Percentiles rank a stretch among this genome's conserved stretches.
phyloP scores from a whole-genome alignment of 2,113 vertebrate species.

The Aix galericulata region DNA sequence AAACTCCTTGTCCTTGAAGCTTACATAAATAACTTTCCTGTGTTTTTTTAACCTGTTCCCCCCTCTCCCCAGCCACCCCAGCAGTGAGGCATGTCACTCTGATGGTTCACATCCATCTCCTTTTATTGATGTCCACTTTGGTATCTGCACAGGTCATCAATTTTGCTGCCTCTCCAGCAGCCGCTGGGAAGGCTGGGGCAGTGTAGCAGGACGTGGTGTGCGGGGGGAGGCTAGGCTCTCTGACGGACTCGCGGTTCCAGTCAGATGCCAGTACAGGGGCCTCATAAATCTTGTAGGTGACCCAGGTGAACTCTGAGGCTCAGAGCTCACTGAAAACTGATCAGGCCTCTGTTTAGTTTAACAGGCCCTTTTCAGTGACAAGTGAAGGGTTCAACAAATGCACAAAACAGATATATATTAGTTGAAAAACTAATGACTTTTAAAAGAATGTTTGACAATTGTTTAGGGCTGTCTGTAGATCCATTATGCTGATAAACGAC shows the following conservation, averaged over 20 bases:
- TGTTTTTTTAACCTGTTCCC: slow-evolving; percentile 92
- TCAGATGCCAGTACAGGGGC: slow-evolving; percentile 73
- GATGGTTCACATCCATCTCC: slow-evolving; percentile 84
- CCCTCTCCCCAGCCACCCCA: slow-evolving; percentile 68
- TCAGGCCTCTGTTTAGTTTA: slow-evolving; percentile 84
- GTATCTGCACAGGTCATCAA: slow-evolving; percentile 84
- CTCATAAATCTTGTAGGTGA: slow-evolving; percentile 86
- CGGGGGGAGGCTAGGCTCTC: slow-evolving; percentile 64
- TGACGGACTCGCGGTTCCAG: slow-evolving; percentile 72
- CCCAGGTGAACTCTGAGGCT: slow-evolving; percentile 84
- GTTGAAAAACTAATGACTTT: slow-evolving; percentile 87
- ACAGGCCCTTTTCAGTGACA: slow-evolving; percentile 79
- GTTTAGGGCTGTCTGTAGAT: slow-evolving; percentile 85
- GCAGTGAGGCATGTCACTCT: slow-evolving; percentile 82
- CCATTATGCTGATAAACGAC: slow-evolving; percentile 88
- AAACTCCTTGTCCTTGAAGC: slow-evolving; percentile 87
- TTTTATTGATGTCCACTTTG: slow-evolving; percentile 86
- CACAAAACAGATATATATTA: slow-evolving; percentile 83
- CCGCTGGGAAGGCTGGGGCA: slow-evolving; percentile 71
- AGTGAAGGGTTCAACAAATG: slow-evolving; percentile 82
- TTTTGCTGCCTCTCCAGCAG: slow-evolving; percentile 81
- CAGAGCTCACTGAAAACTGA: slow-evolving; percentile 82
- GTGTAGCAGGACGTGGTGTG: slow-evolving; percentile 66
- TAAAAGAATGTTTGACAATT: slow-evolving; percentile 90
- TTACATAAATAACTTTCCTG: slow-evolving; percentile 91